A percentile compares a stretch with the other conserved stretches of the same genome.
Conservation (phyloP, 2,113 vertebrate species). For the Falco punctatus region DNA sequence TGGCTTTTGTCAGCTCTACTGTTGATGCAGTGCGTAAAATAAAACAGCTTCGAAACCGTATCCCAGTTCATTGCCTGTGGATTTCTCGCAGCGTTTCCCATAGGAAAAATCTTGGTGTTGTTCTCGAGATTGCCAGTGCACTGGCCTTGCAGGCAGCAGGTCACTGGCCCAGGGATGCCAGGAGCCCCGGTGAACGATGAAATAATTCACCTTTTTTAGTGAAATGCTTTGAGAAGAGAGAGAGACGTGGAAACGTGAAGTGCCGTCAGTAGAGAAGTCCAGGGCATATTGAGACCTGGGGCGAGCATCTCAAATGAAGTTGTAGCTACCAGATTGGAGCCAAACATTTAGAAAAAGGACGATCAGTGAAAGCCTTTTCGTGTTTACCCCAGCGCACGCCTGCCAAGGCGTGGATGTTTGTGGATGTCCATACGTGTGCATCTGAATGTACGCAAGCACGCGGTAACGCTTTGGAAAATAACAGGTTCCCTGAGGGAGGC, state of each 20-base stretch:
- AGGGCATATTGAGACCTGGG: not conserved
- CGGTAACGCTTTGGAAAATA: not conserved
- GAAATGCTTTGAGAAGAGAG: not conserved
- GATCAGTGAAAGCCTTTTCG: not conserved
- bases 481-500: not conserved
- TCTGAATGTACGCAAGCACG: accelerated
- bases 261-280: not conserved
- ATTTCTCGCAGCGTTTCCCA: not conserved
- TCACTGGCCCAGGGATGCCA: not conserved
- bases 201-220: not conserved
- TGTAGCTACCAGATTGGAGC: not conserved
- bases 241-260: not conserved
- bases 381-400: not conserved
- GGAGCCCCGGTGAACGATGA: not conserved
- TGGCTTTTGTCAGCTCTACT: not conserved
- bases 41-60: not conserved
- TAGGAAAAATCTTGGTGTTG: not conserved
- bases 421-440: not conserved
- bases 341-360: not conserved
- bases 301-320: not conserved
- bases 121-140: not conserved
- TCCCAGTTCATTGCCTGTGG: not conserved
- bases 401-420: not conserved
- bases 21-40: not conserved
- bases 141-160: not conserved